Evolutionary conservation across 2,797 vertebrate genomes (phyloP).

Genomic region (Caiman crocodilus): DNA sequence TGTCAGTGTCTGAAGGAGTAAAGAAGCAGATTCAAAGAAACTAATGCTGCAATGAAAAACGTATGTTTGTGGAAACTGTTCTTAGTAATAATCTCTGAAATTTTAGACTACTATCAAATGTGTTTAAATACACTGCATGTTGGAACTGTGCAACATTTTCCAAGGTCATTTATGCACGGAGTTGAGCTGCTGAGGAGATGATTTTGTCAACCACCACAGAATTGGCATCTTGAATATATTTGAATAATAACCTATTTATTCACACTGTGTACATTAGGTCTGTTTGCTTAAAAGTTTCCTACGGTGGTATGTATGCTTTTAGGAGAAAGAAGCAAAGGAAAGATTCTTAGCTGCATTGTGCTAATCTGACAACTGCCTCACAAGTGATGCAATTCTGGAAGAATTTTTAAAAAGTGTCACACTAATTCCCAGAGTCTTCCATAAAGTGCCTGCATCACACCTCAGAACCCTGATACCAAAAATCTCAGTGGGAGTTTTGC

Average conservation of each 20-base stretch:
- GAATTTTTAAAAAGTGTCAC: neutral
- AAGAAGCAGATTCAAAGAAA: neutral
- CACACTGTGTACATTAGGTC: neutral
- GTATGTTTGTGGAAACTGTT: neutral
- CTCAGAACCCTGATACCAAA: neutral
- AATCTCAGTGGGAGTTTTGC: neutral
- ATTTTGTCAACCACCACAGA: conserved; percentile 33
- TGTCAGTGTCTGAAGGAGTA: neutral
- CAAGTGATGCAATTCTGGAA: neutral
- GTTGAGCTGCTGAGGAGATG: neutral
- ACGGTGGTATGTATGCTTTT: neutral
- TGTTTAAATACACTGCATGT: neutral
- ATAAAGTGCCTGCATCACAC: neutral
- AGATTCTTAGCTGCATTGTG: neutral
- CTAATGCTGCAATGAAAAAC: neutral
- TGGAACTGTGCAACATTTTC: conserved; percentile 10
- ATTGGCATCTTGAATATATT: neutral
- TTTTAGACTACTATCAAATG: neutral
- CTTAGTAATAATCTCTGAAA: conserved; percentile 30
- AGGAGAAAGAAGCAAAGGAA: neutral
- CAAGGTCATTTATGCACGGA: neutral
- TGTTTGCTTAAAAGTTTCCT: neutral
- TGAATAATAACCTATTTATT: conserved; percentile 23
- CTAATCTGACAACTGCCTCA: neutral
- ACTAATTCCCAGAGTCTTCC: neutral